A percentile compares a stretch with the other conserved stretches of the same genome.
Evolutionary conservation across 1,140 invertebrate species (phyloP).

Genomic region (Lepidostoma basale): DNA sequence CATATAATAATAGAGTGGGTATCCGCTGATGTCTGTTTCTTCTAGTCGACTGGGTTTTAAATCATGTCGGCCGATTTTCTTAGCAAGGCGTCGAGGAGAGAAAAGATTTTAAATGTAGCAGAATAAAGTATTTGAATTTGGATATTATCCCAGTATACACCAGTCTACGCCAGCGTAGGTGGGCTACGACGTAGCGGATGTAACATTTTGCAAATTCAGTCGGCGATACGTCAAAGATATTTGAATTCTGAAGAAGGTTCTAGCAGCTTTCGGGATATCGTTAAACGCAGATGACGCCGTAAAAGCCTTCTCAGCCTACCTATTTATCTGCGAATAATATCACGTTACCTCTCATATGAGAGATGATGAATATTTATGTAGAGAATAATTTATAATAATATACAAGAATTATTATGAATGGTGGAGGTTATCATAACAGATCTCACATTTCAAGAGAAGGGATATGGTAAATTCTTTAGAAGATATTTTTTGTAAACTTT

Average conservation of each 20-base stretch:
- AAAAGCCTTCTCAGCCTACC: background rate
- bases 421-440: too few relatives aligned
- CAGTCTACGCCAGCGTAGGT: background rate
- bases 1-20: background rate
- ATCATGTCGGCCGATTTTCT: conserved; percentile 6
- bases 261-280: conserved; percentile 11
- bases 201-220: conserved; percentile 19
- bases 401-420: too few relatives aligned
- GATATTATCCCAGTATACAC: background rate
- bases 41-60: background rate
- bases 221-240: conserved; percentile 22
- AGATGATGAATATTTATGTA: conserved; percentile 8
- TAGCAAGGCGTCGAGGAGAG: background rate
- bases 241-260: conserved; percentile 9
- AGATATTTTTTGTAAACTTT: too few relatives aligned
- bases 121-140: conserved; percentile 1
- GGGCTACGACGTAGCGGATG: conserved; percentile 7
- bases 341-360: background rate
- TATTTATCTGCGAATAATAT: conserved; percentile 5
- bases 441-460: too few relatives aligned
- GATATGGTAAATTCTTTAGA: too few relatives aligned
- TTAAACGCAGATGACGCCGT: conserved; percentile 24
- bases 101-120: conserved; percentile 5
- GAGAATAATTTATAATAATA: background rate
- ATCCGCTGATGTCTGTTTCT: background rate